Conservation (phyloP, 2,888 invertebrate species). For the Drosophila gaucha region DNA sequence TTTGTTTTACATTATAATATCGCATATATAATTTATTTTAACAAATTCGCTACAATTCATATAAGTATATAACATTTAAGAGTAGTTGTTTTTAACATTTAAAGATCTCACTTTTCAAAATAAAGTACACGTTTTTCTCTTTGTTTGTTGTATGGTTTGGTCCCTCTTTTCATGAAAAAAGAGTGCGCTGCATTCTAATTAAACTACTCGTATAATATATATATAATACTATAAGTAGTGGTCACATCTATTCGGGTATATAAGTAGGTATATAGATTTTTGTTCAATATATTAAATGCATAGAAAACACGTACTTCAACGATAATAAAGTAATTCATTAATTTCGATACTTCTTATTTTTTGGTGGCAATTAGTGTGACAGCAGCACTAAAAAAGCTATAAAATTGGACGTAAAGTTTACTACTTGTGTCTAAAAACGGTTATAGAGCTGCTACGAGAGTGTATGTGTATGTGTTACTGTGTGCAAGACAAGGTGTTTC, state of each 20-base stretch:
- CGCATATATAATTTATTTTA: conserved; percentile 47
- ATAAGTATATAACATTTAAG: conserved; percentile 52
- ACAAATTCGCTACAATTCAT: conserved; percentile 64
- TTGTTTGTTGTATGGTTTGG: conserved; percentile 62
- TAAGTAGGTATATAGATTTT: conserved; percentile 61
- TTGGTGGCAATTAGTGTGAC: conserved; percentile 61
- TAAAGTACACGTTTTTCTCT: conserved; percentile 69
- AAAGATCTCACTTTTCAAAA: conserved; percentile 68
- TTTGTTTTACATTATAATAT: conserved; percentile 59
- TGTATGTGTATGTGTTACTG: conserved; percentile 1
- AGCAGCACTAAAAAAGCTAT: conserved; percentile 46
- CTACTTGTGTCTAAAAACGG: conserved; percentile 32
- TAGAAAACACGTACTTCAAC: conserved; percentile 49
- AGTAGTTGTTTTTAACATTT: conserved; percentile 57
- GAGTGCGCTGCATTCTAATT: conserved; percentile 73
- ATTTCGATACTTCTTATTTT: conserved; percentile 22
- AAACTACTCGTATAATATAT: conserved; percentile 54
- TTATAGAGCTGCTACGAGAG: conserved; percentile 4
- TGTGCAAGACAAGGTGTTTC: conserved; percentile 5
- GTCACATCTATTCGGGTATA: conserved; percentile 64
- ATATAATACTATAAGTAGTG: conserved; percentile 53
- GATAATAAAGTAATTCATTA: conserved; percentile 72
- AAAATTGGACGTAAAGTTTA: conserved; percentile 67
- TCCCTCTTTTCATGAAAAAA: conserved; percentile 78
- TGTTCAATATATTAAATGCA: conserved; percentile 66